These are phyloP conservation scores for Motacilla alba DNA, from an alignment of 2,113 vertebrate species.

Conservation along the genomic window DNA sequence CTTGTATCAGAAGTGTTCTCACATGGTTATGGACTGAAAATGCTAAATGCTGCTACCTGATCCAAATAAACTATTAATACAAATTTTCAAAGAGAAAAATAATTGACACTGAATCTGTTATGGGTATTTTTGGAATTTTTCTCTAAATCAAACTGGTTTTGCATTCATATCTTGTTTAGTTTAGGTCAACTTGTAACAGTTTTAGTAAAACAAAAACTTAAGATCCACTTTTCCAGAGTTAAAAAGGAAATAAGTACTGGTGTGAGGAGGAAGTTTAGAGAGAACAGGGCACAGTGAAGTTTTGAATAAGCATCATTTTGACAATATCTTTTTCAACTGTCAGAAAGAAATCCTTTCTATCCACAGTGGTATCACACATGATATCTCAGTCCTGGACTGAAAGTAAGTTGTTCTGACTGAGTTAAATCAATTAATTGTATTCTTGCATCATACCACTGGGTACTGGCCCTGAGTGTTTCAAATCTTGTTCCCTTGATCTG, in stretches of 20 bases:
- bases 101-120: neutral
- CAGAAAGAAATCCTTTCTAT: neutral
- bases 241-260: neutral
- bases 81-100: neutral
- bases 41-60: neutral
- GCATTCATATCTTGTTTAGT: neutral
- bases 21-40: neutral
- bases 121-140: neutral
- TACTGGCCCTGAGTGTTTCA: neutral
- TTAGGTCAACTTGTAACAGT: neutral
- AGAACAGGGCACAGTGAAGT: neutral
- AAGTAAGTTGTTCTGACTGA: neutral
- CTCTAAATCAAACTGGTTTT: neutral
- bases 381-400: neutral
- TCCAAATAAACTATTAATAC: neutral
- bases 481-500: neutral
- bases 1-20: neutral
- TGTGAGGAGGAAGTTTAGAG: neutral
- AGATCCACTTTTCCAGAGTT: neutral
- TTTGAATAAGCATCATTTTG: neutral
- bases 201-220: neutral
- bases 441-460: neutral
- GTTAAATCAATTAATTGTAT: neutral
- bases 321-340: neutral
- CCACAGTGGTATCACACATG: neutral